These are phyloP conservation scores for Archilochus colubris DNA, from an alignment of 2,113 vertebrate genomes.

Conservation along the genomic window DNA sequence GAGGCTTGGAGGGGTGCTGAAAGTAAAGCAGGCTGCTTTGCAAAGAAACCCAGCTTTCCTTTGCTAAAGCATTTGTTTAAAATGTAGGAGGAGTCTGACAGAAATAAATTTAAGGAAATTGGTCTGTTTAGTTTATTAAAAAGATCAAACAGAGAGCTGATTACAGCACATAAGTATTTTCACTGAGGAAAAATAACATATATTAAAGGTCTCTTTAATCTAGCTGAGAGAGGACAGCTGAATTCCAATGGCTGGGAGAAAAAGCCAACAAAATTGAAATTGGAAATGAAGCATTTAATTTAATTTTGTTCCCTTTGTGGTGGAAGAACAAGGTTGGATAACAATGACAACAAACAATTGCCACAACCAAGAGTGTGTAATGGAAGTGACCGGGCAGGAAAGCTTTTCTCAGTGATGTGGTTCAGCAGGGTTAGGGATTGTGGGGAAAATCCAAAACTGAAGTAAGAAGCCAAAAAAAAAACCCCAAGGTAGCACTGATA, in stretches of 20 bases:
- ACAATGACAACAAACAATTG: slow-evolving; percentile 18
- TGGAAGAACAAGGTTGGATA: slow-evolving; percentile 28
- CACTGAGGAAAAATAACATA: background rate
- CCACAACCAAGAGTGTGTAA: background rate
- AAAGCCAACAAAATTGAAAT: slow-evolving; percentile 14
- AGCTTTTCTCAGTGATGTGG: background rate
- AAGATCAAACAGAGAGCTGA: slow-evolving; percentile 40
- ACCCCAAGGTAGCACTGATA: background rate
- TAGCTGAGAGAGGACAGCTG: slow-evolving; percentile 5
- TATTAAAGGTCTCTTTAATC: slow-evolving; percentile 32
- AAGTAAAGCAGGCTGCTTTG: background rate
- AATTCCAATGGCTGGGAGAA: background rate
- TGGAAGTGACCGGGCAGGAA: background rate
- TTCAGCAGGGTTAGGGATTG: background rate
- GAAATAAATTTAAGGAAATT: slow-evolving; percentile 16
- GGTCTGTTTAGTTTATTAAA: slow-evolving; percentile 25
- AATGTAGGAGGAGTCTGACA: background rate
- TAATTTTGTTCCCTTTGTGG: slow-evolving; percentile 15
- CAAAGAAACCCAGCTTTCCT: background rate
- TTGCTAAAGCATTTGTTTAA: background rate
- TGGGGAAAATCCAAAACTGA: background rate
- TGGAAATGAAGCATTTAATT: slow-evolving; percentile 49
- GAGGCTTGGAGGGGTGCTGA: background rate
- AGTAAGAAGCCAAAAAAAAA: background rate
- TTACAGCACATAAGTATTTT: slow-evolving; percentile 32